Base-by-base conservation (phyloP, 2,113 vertebrate genomes). In the Cephalopholis sonnerati region DNA sequence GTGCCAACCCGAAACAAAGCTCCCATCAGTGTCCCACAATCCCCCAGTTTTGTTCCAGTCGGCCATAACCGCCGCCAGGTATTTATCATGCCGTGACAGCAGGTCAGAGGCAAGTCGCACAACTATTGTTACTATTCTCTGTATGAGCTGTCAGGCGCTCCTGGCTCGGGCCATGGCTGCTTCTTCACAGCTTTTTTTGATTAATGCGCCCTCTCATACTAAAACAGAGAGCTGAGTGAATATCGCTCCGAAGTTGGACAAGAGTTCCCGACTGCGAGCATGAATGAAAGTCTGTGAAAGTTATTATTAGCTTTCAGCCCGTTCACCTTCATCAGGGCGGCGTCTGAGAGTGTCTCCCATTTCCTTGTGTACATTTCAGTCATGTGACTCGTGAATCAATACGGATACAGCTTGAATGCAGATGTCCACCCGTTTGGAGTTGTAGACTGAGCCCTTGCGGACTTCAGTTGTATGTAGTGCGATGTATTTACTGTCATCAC, bases 11-110 rank as follows among this genome's bases (percentile, higher is more conserved):
- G 83, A 83, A 81, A 91, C 73, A 76, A 78, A 85, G 74, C 78
- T 71, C 69, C 77, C 87, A 77, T 67, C 84, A 73, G 55, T 53
- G 81, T 84, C 86, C 71, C 77, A 39, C 67, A 77, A 46, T 9
- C 72, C 74, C 75, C 62, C 70, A 48, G 64, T 88, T 72, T 53
- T 74, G 74, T 70, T 66, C 48, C 64, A 50, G 75, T 57, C 15
- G 55, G 70, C 64, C 77, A 77, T 25, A 83, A 46, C 36, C 80
- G 22, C 29, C 27, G n/a, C 57, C 79, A 84, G 89, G 85, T 92
- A 92, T 93, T 93, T 90, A 92, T 93, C 91, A 92, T 75, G 78
- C 55, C 20, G 2, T 79, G 91, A 92, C 91, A 85, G 90, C 54
- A 70, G 91, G 93, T 91, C 90, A 85, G 79, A 78, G 69, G 81